These are phyloP conservation scores for Amphimedon queenslandica DNA, from an alignment of 37 sponge, comb jelly and placozoan species.

Conservation along the genomic window DNA sequence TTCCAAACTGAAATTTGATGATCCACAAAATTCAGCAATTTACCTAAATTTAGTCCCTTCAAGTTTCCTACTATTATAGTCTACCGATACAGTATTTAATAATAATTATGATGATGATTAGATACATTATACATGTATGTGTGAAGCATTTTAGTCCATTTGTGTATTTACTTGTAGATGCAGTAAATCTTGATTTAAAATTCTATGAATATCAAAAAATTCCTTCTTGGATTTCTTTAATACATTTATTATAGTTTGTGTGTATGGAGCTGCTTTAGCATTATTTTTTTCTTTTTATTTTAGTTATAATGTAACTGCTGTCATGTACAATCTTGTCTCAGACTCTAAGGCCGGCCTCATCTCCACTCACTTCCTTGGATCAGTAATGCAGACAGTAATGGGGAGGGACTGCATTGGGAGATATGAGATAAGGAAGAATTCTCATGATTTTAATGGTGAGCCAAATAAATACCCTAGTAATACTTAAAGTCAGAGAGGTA, in stretches of 20 bases:
- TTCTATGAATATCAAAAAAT: too few species aligned
- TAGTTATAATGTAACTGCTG: background rate
- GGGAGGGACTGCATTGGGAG: conserved; percentile 14
- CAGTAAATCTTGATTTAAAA: too few species aligned
- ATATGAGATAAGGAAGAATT: background rate
- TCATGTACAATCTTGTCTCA: background rate
- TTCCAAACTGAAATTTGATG: too few species aligned
- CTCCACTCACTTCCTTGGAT: conserved; percentile 9
- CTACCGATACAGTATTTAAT: too few species aligned
- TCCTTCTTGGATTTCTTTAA: too few species aligned
- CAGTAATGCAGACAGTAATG: conserved; percentile 28
- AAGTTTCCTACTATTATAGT: too few species aligned
- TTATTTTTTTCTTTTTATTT: background rate
- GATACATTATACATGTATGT: background rate
- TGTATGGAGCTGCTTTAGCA: too few species aligned
- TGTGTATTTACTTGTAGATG: background rate
- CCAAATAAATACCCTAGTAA: background rate
- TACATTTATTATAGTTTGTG: too few species aligned
- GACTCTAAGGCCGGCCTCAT: background rate
- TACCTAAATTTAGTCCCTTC: too few species aligned
- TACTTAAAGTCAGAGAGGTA: background rate
- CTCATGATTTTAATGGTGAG: background rate
- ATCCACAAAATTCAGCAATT: too few species aligned
- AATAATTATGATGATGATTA: too few species aligned
- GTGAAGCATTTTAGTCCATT: background rate